Evolutionary conservation across 2,888 invertebrate species (phyloP).

Genomic region (Lordiphosa andalusiaca): DNA sequence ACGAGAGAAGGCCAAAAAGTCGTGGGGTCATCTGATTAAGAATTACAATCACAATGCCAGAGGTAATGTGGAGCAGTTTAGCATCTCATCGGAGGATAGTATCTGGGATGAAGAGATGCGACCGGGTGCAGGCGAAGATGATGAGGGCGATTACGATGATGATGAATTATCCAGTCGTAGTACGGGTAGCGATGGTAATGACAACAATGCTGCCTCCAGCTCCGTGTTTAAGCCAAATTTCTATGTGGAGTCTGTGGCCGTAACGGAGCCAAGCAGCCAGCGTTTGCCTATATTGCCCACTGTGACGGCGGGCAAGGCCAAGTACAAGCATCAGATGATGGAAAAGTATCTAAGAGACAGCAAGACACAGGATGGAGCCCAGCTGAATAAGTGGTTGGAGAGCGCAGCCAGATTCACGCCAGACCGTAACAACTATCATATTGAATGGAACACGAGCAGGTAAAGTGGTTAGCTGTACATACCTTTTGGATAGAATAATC

Average conservation of each 20-base stretch:
- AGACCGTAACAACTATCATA: conserved; percentile 86
- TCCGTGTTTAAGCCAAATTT: conserved; percentile 54
- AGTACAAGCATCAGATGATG: conserved; percentile 84
- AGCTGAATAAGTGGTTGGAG: conserved; percentile 86
- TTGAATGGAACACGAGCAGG: conserved; percentile 83
- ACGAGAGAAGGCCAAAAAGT: conserved; percentile 85
- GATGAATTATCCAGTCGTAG: conserved; percentile 58
- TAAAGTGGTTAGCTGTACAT: conserved; percentile 15
- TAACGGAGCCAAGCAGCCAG: conserved; percentile 13
- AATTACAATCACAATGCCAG: conserved; percentile 88
- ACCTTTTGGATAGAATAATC: neutral
- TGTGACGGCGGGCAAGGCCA: conserved; percentile 67
- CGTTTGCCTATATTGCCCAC: conserved; percentile 47
- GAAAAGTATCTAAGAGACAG: conserved; percentile 82
- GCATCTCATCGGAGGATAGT: conserved; percentile 89
- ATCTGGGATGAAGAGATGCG: conserved; percentile 85
- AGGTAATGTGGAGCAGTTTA: conserved; percentile 90
- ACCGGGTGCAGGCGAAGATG: conserved; percentile 59
- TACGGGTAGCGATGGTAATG: conserved; percentile 62
- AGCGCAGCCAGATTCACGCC: conserved; percentile 88
- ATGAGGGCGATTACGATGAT: conserved; percentile 43
- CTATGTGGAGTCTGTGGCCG: conserved; percentile 42
- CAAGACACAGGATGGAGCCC: conserved; percentile 1
- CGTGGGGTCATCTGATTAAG: conserved; percentile 86
- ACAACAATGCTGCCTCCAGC: conserved; percentile 36